phyloP scores from a whole-genome alignment of 1,140 invertebrate species.

The Neodiprion virginianus region DNA sequence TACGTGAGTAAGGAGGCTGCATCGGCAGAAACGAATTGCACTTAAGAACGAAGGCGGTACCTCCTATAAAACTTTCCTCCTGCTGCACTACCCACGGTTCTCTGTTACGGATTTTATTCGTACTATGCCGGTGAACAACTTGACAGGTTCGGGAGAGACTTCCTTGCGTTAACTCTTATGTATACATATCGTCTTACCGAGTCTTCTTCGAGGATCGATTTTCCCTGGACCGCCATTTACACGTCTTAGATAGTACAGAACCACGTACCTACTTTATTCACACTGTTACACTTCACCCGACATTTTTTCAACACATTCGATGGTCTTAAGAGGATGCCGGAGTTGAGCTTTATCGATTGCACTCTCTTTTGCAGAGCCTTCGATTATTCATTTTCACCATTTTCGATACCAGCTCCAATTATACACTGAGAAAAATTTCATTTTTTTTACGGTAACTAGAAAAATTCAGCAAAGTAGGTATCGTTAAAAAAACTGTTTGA shows the following conservation, averaged over 20 bases:
- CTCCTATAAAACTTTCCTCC: constrained; percentile 2
- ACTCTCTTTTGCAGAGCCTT: no score
- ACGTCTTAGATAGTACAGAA: no score
- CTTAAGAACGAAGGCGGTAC: constrained; percentile 2
- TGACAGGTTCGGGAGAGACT: background rate
- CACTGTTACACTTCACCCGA: background rate
- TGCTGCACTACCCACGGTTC: background rate
- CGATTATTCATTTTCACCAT: no score
- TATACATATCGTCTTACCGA: background rate
- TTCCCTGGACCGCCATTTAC: background rate
- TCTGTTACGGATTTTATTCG: background rate
- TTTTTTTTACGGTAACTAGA: no score
- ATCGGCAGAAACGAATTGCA: background rate
- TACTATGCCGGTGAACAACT: background rate
- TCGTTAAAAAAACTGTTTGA: no score
- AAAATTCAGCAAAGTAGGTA: no score
- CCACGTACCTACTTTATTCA: no score
- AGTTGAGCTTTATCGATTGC: no score
- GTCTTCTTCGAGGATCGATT: background rate
- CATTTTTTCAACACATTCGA: background rate
- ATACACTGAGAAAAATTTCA: no score
- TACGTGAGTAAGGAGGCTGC: background rate
- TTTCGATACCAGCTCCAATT: no score
- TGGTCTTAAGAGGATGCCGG: background rate
- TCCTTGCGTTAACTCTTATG: background rate